Evolutionary conservation across 2,888 invertebrate species (phyloP).

Genomic region (Euphydryas editha): DNA sequence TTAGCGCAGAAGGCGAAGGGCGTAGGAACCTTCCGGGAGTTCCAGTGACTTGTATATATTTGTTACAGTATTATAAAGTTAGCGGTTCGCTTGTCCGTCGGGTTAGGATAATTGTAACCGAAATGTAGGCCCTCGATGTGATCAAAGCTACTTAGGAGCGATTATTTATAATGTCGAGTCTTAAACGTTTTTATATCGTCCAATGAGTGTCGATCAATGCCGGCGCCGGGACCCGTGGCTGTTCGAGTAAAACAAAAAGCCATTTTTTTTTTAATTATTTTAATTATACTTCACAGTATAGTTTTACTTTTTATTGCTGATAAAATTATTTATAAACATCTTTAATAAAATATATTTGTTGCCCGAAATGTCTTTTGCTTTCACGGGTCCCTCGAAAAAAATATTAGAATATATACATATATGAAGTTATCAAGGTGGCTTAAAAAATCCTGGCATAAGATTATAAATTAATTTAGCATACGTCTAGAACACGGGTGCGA

Average conservation of each 20-base stretch:
- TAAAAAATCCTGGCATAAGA: conserved; percentile 8
- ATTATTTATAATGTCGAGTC: conserved; percentile 12
- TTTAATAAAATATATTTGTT: neutral
- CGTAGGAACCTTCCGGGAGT: conserved; percentile 22
- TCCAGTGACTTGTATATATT: conserved; percentile 49
- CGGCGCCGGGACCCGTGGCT: neutral
- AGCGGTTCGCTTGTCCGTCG: conserved; percentile 43
- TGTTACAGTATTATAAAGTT: conserved; percentile 69
- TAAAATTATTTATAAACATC: neutral
- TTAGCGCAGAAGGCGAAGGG: conserved; percentile 35
- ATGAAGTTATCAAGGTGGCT: conserved; percentile 1
- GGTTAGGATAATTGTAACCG: conserved; percentile 17
- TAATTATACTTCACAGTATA: neutral
- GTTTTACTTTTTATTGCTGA: neutral
- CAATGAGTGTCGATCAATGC: conserved; percentile 1
- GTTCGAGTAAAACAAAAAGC: neutral
- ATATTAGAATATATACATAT: conserved; percentile 1
- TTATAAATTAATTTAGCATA: neutral
- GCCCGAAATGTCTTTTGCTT: neutral
- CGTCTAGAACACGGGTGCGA: neutral
- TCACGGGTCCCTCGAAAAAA: neutral
- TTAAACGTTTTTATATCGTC: conserved; percentile 1
- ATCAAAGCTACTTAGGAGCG: conserved; percentile 17
- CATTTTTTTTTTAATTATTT: no score
- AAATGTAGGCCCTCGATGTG: conserved; percentile 14